Conservation (phyloP, 2,888 invertebrate genomes). For the Atrina japonica region DNA sequence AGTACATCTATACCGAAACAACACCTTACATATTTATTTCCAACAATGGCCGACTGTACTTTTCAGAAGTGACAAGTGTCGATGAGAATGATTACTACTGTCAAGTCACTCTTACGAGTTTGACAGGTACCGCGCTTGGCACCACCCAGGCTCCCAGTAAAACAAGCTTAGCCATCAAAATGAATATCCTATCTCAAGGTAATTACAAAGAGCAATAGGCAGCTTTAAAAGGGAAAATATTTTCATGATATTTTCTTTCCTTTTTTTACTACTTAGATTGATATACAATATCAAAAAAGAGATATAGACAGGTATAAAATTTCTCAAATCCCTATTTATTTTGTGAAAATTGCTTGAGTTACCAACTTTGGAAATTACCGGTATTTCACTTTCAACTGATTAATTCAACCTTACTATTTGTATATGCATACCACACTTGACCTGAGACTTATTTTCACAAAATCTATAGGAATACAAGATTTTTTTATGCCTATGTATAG, state of each 20-base stretch:
- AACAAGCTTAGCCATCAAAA: slow-evolving; percentile 67
- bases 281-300: no score
- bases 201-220: no score
- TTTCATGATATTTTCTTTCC: no score
- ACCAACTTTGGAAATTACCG: not conserved
- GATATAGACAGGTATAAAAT: no score
- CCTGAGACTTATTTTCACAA: no score
- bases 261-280: no score
- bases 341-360: no score
- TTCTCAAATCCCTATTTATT: no score
- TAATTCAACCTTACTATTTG: no score
- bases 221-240: not conserved
- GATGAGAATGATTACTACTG: slow-evolving; percentile 76
- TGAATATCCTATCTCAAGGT: slow-evolving; percentile 66
- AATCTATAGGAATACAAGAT: no score
- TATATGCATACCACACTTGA: no score
- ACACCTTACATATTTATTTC: slow-evolving; percentile 92
- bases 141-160: slow-evolving; percentile 59
- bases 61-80: slow-evolving; percentile 94
- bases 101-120: slow-evolving; percentile 61
- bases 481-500: no score
- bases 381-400: not conserved
- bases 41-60: slow-evolving; percentile 95
- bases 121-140: slow-evolving; percentile 60
- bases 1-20: slow-evolving; percentile 91